Conservation (phyloP, 2,888 invertebrate species). For the Laothoe populi region DNA sequence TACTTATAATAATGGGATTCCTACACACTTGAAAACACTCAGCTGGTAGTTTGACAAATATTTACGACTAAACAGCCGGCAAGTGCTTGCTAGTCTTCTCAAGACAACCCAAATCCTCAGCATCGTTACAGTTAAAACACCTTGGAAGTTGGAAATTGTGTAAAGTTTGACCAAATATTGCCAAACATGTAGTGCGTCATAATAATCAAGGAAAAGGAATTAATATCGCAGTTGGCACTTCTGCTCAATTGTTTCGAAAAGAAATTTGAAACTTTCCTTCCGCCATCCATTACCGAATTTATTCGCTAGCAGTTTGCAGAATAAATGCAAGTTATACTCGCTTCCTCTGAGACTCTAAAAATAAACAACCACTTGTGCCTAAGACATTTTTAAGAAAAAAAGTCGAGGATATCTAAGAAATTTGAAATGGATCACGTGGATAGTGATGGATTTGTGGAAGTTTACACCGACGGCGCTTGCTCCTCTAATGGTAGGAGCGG, state of each 20-base stretch:
- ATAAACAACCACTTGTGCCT: constrained; percentile 47
- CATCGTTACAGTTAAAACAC: too few species aligned
- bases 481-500: constrained; percentile 89
- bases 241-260: neutral
- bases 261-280: constrained; percentile 1
- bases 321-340: too few species aligned
- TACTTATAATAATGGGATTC: too few species aligned
- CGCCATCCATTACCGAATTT: neutral
- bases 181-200: neutral
- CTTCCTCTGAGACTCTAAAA: neutral
- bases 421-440: constrained; percentile 64
- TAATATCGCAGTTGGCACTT: neutral
- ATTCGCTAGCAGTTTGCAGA: neutral
- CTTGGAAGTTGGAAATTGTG: too few species aligned
- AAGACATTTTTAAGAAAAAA: constrained; percentile 57
- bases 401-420: constrained; percentile 45
- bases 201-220: neutral
- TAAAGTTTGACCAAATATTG: too few species aligned
- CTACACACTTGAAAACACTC: too few species aligned
- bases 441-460: constrained; percentile 81
- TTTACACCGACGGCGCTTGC: constrained; percentile 98
- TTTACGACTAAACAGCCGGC: too few species aligned
- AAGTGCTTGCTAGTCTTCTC: too few species aligned
- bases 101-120: too few species aligned
- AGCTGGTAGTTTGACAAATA: too few species aligned